These are phyloP conservation scores for Dendrolimus kikuchii DNA, from an alignment of 1,140 invertebrate species.

Conservation along the genomic window DNA sequence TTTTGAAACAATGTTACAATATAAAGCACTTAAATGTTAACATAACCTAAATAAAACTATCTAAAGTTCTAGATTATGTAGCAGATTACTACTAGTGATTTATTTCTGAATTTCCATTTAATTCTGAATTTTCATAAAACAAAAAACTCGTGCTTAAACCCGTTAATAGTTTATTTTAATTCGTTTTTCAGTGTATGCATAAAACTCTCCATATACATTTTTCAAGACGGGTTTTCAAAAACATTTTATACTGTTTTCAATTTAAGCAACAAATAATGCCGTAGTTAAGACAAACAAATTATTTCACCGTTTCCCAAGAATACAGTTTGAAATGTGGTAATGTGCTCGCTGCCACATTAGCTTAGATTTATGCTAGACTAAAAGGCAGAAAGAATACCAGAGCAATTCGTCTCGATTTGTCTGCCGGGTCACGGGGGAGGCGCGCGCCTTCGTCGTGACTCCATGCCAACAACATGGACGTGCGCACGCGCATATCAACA, in stretches of 20 bases:
- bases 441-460: slow-evolving; percentile 40
- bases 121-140: too few species aligned
- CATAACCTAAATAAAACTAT: too few species aligned
- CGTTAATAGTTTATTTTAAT: too few species aligned
- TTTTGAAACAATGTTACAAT: too few species aligned
- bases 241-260: too few species aligned
- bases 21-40: too few species aligned
- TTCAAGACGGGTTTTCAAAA: background rate
- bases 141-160: too few species aligned
- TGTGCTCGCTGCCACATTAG: slow-evolving; percentile 32
- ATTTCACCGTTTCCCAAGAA: slow-evolving; percentile 2
- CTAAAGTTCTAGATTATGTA: too few species aligned
- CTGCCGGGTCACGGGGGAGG: slow-evolving; percentile 45
- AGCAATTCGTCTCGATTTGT: slow-evolving; percentile 67
- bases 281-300: slow-evolving; percentile 1
- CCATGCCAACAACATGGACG: slow-evolving; percentile 20
- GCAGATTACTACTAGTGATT: too few species aligned
- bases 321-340: slow-evolving; percentile 34
- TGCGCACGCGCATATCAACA: slow-evolving; percentile 14
- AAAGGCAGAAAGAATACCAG: slow-evolving; percentile 36
- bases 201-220: too few species aligned
- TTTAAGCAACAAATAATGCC: background rate
- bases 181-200: too few species aligned
- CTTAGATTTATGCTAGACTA: slow-evolving; percentile 14
- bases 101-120: too few species aligned